A percentile compares a stretch with the other conserved stretches of the same genome.
Evolutionary conservation across 92 coral and sea anemone genomes (phyloP).

Genomic region (Phenganax subtilis): DNA sequence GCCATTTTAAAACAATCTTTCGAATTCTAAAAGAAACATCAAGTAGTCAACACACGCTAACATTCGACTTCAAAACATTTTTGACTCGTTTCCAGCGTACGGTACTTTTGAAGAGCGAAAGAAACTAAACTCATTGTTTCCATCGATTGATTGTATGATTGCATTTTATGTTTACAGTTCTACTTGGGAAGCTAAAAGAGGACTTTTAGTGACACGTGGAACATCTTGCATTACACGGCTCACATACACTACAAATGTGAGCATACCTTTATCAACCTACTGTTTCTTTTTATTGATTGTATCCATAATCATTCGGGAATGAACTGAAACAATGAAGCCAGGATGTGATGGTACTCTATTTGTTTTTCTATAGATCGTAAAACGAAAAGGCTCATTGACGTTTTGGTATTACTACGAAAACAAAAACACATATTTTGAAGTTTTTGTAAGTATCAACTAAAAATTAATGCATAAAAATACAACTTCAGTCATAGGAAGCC

Average conservation of each 20-base stretch:
- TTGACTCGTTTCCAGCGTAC: no score
- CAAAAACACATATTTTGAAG: slow-evolving; percentile 62
- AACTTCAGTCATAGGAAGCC: no score
- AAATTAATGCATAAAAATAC: no score
- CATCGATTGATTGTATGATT: no score
- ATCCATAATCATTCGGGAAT: background rate
- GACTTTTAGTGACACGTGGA: background rate
- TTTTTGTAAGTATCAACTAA: slow-evolving; percentile 66
- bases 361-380: slow-evolving; percentile 45
- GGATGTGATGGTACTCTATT: background rate
- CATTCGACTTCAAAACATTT: no score
- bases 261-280: background rate
- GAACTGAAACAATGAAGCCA: background rate
- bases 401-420: slow-evolving; percentile 68
- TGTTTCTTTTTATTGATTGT: background rate
- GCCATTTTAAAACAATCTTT: no score
- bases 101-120: no score
- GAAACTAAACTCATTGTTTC: no score
- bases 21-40: no score
- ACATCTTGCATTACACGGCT: slow-evolving; percentile 30
- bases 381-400: slow-evolving; percentile 66
- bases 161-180: slow-evolving; percentile 8
- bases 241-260: slow-evolving; percentile 27
- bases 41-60: no score
- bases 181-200: slow-evolving; percentile 27